Evolutionary conservation across 2,888 invertebrate genomes (phyloP), one percentile per base, ranked within the genome.

Genomic region (Tetranychus truncatus): DNA sequence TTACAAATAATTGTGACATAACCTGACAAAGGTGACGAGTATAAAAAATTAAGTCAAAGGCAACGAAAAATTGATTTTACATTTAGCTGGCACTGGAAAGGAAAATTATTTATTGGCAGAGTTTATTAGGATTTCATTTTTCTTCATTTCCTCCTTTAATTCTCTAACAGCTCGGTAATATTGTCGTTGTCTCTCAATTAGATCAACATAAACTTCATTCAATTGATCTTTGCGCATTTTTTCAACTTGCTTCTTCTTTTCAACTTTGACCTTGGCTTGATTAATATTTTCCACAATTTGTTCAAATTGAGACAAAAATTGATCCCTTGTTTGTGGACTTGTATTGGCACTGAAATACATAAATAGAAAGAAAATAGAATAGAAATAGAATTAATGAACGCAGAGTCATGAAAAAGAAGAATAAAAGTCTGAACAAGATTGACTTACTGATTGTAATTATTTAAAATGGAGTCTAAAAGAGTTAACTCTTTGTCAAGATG

Each of bases 221-320:
- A 90, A 82, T 74, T 85, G 84, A 82, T 91, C 90, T 75, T 88
- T 83, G 75, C 87, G 85, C 81, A 86, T 86, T 79, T 88, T 88
- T 80, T 90, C 89, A 76, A 88, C 88, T 24, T 86, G 85, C 80
- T 87, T 85, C 77, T 85, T 85, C 78, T 84, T 85, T 80, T 88
- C 88, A 66, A 84, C 90, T 84, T 91, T 93, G 65, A 85, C 84
- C 80, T 91, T 89, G 66, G 91, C 92, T 81, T 89, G 89, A 81
- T 89, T 89, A n/a, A 95, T 89, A 80, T 92, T 91, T 46, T 91
- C 90, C 3, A 93, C 90, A 81, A 95, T 94, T 20, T 88, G 87
- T 81, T 94, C 91, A 81, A 96, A 89, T 82, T 96, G 94, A 76
- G 89, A 87, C 81, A 95, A 86, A 82, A 95, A 95, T 81, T 95